phyloP scores from a whole-genome alignment of 1,140 invertebrate species.

The Drosophila orosa region DNA sequence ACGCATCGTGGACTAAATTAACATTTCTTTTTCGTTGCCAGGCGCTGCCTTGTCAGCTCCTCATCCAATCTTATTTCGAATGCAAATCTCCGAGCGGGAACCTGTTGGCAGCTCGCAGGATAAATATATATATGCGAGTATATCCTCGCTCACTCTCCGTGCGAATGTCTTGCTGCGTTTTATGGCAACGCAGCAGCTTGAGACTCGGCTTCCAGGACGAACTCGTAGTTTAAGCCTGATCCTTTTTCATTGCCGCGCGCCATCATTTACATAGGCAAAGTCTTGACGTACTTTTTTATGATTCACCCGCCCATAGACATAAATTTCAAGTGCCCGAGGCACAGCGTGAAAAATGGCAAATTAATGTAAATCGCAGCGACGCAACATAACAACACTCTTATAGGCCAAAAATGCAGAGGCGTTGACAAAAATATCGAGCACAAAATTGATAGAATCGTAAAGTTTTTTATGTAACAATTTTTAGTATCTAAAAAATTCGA shows the following conservation, averaged over 20 bases:
- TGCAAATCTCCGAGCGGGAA: slow-evolving; percentile 68
- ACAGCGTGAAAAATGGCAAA: slow-evolving; percentile 84
- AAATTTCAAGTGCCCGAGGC: slow-evolving; percentile 48
- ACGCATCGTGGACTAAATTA: slow-evolving; percentile 81
- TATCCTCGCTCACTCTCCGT: slow-evolving; percentile 14
- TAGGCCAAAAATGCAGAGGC: slow-evolving; percentile 34
- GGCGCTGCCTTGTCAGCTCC: slow-evolving; percentile 64
- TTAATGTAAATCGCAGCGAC: slow-evolving; percentile 82
- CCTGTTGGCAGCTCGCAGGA: slow-evolving; percentile 71
- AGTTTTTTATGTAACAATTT: too few relatives aligned
- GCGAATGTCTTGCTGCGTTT: slow-evolving; percentile 39
- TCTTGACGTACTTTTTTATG: slow-evolving; percentile 69
- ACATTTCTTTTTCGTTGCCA: slow-evolving; percentile 58
- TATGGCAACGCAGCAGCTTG: slow-evolving; percentile 32
- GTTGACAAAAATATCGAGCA: not conserved
- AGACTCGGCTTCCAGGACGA: slow-evolving; percentile 19
- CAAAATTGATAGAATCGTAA: too few relatives aligned
- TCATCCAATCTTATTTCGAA: slow-evolving; percentile 76
- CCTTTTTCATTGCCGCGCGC: slow-evolving; percentile 57
- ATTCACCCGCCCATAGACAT: slow-evolving; percentile 58
- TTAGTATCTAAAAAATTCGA: too few relatives aligned
- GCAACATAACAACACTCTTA: slow-evolving; percentile 39
- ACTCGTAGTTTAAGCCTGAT: slow-evolving; percentile 51
- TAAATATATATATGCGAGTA: slow-evolving; percentile 26
- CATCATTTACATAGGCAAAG: slow-evolving; percentile 76